Evolutionary conservation across 2,113 vertebrate species (phyloP), one percentile per base, ranked within the genome.

Genomic region (Romanogobio albipinnatus): DNA sequence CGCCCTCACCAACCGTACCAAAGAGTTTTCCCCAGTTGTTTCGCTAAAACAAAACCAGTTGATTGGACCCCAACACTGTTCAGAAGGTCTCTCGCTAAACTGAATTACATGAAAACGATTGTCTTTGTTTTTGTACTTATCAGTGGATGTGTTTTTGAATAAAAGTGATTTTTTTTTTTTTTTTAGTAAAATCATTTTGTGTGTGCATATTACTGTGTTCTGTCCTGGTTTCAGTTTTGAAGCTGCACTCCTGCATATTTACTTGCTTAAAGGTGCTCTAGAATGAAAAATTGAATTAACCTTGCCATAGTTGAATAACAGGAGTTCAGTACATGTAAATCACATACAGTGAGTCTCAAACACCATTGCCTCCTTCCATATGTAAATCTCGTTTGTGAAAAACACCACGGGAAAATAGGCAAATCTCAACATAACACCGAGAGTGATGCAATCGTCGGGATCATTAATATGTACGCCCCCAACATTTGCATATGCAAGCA

Each of bases 71-170:
- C 17, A 9, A 14, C 45, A n/a, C 78, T 51, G 84, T 83, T 62
- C 51, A 29, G 84, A 79, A 84, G 77, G 56, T 43, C 70, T 87
- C 82, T 86, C 82, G 77, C 83, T 87, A 84, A 83, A 56, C 83
- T 82, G 81, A 87, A 85, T 56, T 61, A 89, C 88, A 78, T 89
- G 81, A 91, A 87, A 82, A 92, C 85, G 64, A 86, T 87, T 89
- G 84, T 91, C 88, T 89, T 90, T 91, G 90, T 93, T 94, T 94
- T 94, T 94, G 91, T 93, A 94, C 90, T 87, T 93, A 93, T 89
- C 89, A 86, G 88, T 93, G 88, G 91, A 92, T 94, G 93, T 90
- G 90, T 89, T 90, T 90, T 88, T 94, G 89, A 94, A 93, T 94
- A 94, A 95, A 95, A 76, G 58, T 82, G 78, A 89, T 88, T 88